Conservation (phyloP, 64 coral and sea anemone genomes). For the Stylophora pistillata region DNA sequence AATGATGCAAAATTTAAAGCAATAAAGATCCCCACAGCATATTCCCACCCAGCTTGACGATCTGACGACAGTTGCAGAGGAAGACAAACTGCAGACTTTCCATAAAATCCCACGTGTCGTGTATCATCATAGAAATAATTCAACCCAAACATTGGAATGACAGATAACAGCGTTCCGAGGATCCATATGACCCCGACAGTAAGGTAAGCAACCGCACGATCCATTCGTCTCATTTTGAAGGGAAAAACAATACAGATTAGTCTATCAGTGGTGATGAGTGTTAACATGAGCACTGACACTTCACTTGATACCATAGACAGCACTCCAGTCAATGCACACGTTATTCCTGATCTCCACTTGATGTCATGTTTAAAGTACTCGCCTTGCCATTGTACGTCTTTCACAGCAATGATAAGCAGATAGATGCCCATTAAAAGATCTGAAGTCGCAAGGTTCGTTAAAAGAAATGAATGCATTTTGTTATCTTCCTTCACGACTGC, state of each 20-base stretch:
- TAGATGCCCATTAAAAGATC: slow-evolving; percentile 67
- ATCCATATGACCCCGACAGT: background rate
- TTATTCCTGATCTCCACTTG: slow-evolving; percentile 11
- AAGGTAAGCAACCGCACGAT: background rate
- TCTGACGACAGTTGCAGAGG: slow-evolving; percentile 59
- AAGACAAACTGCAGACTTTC: slow-evolving; percentile 63
- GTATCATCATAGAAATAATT: slow-evolving; percentile 43
- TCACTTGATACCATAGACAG: slow-evolving; percentile 59
- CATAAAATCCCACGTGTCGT: slow-evolving; percentile 42
- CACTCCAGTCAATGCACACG: slow-evolving; percentile 28
- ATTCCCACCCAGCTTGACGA: slow-evolving; percentile 58
- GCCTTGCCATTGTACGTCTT: slow-evolving; percentile 49
- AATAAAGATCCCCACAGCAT: slow-evolving; percentile 37
- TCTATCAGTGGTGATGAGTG: slow-evolving; percentile 52
- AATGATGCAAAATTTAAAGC: slow-evolving; percentile 51
- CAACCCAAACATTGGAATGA: slow-evolving; percentile 24
- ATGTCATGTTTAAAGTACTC: slow-evolving; percentile 58
- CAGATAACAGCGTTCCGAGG: slow-evolving; percentile 30
- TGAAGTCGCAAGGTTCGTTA: slow-evolving; percentile 52
- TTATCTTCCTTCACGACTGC: slow-evolving; percentile 44
- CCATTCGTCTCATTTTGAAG: slow-evolving; percentile 5
- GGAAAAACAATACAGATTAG: slow-evolving; percentile 56
- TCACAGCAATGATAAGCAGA: slow-evolving; percentile 26
- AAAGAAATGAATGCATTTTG: slow-evolving; percentile 51
- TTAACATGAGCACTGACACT: slow-evolving; percentile 40